Conservation (phyloP, 2,888 invertebrate genomes). For the Kryphioiulus occultus region DNA sequence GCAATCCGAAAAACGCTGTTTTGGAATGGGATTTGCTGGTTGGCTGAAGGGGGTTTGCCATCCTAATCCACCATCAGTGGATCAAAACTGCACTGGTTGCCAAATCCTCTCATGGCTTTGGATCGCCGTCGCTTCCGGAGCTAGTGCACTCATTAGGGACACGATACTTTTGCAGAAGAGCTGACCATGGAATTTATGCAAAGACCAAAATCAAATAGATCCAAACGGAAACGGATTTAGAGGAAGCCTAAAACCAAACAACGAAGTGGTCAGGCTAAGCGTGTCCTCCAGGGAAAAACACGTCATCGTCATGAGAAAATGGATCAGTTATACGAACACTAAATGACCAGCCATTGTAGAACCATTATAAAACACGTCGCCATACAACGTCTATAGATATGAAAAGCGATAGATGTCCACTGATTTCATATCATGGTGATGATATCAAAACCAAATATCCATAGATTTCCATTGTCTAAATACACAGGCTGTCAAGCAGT, state of each 20-base stretch:
- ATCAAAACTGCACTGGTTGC: background rate
- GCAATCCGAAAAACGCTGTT: background rate
- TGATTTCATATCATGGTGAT: no score
- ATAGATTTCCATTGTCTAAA: no score
- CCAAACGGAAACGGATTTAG: background rate
- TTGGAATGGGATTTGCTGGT: background rate
- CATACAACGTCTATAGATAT: no score
- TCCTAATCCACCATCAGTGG: background rate
- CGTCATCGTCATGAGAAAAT: no score
- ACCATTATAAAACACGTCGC: no score
- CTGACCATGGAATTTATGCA: background rate
- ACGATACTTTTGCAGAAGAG: background rate
- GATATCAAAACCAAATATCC: no score
- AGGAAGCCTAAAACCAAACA: background rate
- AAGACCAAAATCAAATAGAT: conserved; percentile 32
- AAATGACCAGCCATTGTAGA: no score
- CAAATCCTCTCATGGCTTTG: background rate
- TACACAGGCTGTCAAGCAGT: no score
- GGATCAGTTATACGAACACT: no score
- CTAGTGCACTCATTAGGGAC: background rate
- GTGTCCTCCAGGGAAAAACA: background rate
- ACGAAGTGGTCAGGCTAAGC: background rate
- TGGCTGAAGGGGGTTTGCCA: background rate
- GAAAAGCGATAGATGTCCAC: no score
- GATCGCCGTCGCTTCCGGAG: background rate